phyloP scores from a whole-genome alignment of 2,888 invertebrate species.

The Thecocarcelia acutangulata region DNA sequence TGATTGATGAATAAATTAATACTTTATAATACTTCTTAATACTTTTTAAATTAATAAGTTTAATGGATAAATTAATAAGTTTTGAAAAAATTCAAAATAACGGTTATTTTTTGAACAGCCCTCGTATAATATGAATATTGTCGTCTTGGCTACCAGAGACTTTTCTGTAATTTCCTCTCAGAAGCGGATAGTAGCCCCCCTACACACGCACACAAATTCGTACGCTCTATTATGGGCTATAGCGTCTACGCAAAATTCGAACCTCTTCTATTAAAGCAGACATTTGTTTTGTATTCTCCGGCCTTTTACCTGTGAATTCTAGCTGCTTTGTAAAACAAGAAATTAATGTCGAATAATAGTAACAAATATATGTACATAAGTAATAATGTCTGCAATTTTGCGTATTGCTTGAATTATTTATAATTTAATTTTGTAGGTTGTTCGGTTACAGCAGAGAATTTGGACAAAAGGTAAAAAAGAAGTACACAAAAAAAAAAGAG shows the following conservation, averaged over 20 bases:
- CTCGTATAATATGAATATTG: too few relatives aligned
- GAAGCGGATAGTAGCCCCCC: conserved; percentile 63
- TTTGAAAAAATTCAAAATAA: too few relatives aligned
- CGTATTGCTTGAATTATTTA: background rate
- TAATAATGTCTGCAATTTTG: conserved; percentile 6
- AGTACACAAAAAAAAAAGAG: conserved; percentile 1
- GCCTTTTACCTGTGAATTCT: background rate
- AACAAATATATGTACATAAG: conserved; percentile 26
- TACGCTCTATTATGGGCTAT: background rate
- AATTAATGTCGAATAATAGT: background rate
- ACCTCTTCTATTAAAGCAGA: background rate
- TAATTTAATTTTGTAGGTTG: conserved; percentile 16
- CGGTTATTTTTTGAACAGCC: too few relatives aligned
- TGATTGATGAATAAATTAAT: too few relatives aligned
- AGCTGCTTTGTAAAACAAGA: conserved; percentile 8
- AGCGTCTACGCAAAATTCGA: background rate
- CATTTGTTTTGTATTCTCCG: background rate
- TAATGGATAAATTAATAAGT: too few relatives aligned
- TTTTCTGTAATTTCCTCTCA: conserved; percentile 72
- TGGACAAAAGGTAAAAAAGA: too few relatives aligned
- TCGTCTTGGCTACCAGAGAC: conserved; percentile 32
- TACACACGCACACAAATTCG: background rate
- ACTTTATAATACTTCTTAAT: too few relatives aligned
- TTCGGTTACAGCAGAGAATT: background rate
- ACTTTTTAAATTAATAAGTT: too few relatives aligned